Base-by-base conservation (phyloP, 2,888 invertebrate species). In the Oligia latruncula region DNA sequence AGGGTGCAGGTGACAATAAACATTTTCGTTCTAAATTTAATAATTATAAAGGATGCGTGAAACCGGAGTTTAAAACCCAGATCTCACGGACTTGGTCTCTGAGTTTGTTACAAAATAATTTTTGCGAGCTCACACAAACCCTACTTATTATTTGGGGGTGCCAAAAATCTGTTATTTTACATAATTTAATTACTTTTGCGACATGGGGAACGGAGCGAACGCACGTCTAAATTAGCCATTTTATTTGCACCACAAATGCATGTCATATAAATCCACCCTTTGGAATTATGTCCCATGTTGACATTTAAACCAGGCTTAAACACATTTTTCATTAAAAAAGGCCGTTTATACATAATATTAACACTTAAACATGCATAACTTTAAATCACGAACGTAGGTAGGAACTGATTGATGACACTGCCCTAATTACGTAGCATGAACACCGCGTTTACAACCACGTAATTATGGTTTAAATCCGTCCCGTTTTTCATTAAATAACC, bases 331-430 rank as follows among this genome's bases (percentile, higher is more conserved):
- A 78, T 78, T 78, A 49, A 40, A 68, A 74, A 83, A n/a, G n/a
- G 40, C 52, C 65, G 60, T 73, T 80, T 65, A 40, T 55, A 49
- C 46, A 67, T 73, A 65, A 70, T 75, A 70, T 83, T 43, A 74
- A 78, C 71, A 71, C 46, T 70, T 79, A 29, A 80, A 74, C 67
- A 78, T 86, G 80, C 84, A 85, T 74, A 75, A 80, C 49, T 67
- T 82, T 78, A 79, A 81, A 88, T 85, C 85, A 89, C 86, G 87
- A 84, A 86, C 72, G 29, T 70, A 49, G 67, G 40, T 49, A 40
- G 46, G 13, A 65, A 46, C 83, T 91, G 90, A 91, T 91, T 89
- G 90, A 90, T 90, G 90, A 84, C 84, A 85, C 81, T 78, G 68
- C 49, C 55, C 23, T 78, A 58, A 87, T 88, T 83, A 82, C 78